Evolutionary conservation across 2,888 invertebrate genomes (phyloP).

Genomic region (Callimorpha dominula): DNA sequence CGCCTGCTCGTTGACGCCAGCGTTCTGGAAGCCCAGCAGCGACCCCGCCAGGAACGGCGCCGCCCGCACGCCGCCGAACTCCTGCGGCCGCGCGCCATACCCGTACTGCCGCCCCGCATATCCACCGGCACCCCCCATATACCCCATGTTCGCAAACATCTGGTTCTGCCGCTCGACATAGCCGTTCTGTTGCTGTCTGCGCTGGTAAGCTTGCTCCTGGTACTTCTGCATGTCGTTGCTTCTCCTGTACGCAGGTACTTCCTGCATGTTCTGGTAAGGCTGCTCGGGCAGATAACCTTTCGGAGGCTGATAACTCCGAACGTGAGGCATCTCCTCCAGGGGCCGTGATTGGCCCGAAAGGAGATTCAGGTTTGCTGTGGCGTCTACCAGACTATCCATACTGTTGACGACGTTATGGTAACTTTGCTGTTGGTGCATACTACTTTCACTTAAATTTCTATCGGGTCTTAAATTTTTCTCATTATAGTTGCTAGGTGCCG

Average conservation of each 20-base stretch:
- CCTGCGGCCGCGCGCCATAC: constrained; percentile 64
- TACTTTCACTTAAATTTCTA: constrained; percentile 66
- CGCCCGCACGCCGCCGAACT: constrained; percentile 64
- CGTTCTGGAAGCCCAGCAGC: constrained; percentile 83
- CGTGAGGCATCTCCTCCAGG: constrained; percentile 61
- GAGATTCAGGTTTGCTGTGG: constrained; percentile 71
- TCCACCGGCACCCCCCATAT: constrained; percentile 39
- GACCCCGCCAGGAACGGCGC: constrained; percentile 79
- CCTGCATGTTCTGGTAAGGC: constrained; percentile 65
- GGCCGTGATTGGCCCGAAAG: constrained; percentile 61
- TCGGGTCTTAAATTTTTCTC: constrained; percentile 71
- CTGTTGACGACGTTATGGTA: constrained; percentile 63
- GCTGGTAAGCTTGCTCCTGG: constrained; percentile 67
- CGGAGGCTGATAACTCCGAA: constrained; percentile 64
- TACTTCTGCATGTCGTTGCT: constrained; percentile 66
- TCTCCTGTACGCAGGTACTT: constrained; percentile 67
- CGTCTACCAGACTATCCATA: constrained; percentile 75
- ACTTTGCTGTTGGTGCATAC: constrained; percentile 62
- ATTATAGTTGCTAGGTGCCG: constrained; percentile 61
- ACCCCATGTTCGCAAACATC: constrained; percentile 42
- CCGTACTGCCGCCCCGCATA: constrained; percentile 58
- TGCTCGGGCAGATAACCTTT: constrained; percentile 62
- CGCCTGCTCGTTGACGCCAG: constrained; percentile 84
- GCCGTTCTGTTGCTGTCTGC: constrained; percentile 69
- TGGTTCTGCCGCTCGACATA: constrained; percentile 70